Evolutionary conservation across 2,797 vertebrate genomes (phyloP), one percentile per base, ranked within the genome.

Genomic region (Carcharodon carcharias): DNA sequence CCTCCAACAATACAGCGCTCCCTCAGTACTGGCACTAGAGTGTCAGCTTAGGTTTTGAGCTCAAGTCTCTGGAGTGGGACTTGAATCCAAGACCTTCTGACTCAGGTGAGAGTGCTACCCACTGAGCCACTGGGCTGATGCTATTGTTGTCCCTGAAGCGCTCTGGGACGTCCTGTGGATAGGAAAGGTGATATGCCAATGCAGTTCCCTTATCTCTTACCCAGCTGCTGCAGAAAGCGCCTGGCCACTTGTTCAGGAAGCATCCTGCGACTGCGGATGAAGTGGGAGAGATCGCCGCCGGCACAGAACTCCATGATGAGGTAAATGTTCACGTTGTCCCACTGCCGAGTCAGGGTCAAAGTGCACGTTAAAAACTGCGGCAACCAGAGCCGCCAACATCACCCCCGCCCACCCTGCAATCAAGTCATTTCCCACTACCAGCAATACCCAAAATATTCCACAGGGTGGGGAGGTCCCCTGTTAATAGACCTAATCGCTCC

Each of bases 241-340:
- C 97, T 98, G 0, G 98, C 98, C 96, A 99, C 98, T 96, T 98
- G 98, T 97, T 99, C 99, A 0, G 99, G 98, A 93, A 99, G 98
- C 96, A 99, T 98, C 96, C 99, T 98, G 54, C 99, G 98, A 71
- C 97, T 98, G 0, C 98, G 98, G 97, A 99, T 99, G 97, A 99
- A 99, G 80, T 98, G 98, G 65, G 99, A 99, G 3, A 99, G 98
- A 96, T 99, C 99, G 0, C 99, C 99, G 0, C 99, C 99, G 0
- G 99, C 99, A 0, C 99, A 99, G 98, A 99, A 99, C 96, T 99
- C 99, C 98, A 99, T 98, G 97, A 99, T 99, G 97, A 99, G 97
- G 97, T 99, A 99, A 97, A 99, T 99, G 97, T 99, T 98, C 71
- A 99, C 98, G 1, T 96, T 97, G 98, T 99, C 99, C 99, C 99